These are phyloP conservation scores for Boloria euphrosyne DNA, from an alignment of 2,888 invertebrate species.

Conservation along the genomic window DNA sequence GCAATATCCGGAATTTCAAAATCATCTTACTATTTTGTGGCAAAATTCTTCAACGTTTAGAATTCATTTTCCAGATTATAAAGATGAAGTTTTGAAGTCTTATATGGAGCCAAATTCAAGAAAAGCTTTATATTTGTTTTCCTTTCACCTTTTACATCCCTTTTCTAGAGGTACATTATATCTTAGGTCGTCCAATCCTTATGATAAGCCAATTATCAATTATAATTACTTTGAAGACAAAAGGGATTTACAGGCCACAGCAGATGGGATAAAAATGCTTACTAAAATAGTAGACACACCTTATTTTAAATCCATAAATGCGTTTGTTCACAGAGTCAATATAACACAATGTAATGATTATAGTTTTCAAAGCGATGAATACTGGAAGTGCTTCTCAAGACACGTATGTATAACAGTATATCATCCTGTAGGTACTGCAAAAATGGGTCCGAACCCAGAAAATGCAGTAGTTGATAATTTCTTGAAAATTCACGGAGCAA, in stretches of 20 bases:
- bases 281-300: slow-evolving; percentile 51
- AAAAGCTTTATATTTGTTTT: slow-evolving; percentile 55
- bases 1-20: slow-evolving; percentile 58
- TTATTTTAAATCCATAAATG: slow-evolving; percentile 55
- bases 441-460: slow-evolving; percentile 76
- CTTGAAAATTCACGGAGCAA: slow-evolving; percentile 84
- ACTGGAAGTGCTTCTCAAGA: slow-evolving; percentile 65
- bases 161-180: slow-evolving; percentile 79
- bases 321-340: slow-evolving; percentile 50
- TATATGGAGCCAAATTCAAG: slow-evolving; percentile 49
- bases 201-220: slow-evolving; percentile 82
- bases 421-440: slow-evolving; percentile 86
- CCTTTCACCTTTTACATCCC: slow-evolving; percentile 70
- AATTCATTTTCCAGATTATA: not conserved
- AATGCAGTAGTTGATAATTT: slow-evolving; percentile 75
- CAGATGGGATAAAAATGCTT: slow-evolving; percentile 53
- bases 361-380: slow-evolving; percentile 50
- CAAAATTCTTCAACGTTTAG: slow-evolving; percentile 12
- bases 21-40: slow-evolving; percentile 45
- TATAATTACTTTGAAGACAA: slow-evolving; percentile 84
- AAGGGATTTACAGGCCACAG: slow-evolving; percentile 70
- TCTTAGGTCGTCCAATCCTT: slow-evolving; percentile 80
- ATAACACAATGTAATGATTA: slow-evolving; percentile 52
- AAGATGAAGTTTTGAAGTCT: slow-evolving; percentile 16
- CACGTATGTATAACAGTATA: slow-evolving; percentile 80